phyloP scores from a whole-genome alignment of 2,797 vertebrate genomes.

The Potorous gilbertii region DNA sequence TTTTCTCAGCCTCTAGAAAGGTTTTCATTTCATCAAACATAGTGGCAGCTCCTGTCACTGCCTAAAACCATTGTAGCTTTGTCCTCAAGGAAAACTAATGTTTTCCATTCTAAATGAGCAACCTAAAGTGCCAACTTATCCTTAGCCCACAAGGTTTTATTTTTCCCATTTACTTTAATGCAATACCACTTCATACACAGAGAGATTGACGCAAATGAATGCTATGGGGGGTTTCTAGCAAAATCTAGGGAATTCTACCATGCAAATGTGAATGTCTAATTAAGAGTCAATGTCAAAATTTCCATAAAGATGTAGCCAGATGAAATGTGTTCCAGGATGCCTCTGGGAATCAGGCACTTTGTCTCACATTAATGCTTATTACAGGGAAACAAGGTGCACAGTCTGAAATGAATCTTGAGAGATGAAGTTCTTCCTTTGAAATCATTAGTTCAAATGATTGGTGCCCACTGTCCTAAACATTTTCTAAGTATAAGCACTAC shows the following conservation, averaged over 20 bases:
- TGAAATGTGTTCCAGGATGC: conserved; percentile 73
- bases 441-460: not conserved
- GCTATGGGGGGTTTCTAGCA: conserved; percentile 61
- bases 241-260: conserved; percentile 79
- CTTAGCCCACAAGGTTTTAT: conserved; percentile 55
- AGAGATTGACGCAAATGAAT: conserved; percentile 60
- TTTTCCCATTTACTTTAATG: conserved; percentile 33
- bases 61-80: conserved; percentile 56
- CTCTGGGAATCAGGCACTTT: conserved; percentile 70
- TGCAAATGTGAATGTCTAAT: conserved; percentile 79
- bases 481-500: conserved; percentile 42
- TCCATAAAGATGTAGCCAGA: conserved; percentile 78
- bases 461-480: conserved; percentile 43
- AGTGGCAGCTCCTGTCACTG: conserved; percentile 61
- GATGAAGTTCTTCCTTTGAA: conserved; percentile 51
- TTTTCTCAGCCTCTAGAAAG: conserved; percentile 60
- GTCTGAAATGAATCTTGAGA: conserved; percentile 66
- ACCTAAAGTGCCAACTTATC: conserved; percentile 60
- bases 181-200: conserved; percentile 54
- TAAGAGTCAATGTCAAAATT: conserved; percentile 81
- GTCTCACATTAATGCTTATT: conserved; percentile 74
- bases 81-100: conserved; percentile 41
- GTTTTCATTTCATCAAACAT: conserved; percentile 63
- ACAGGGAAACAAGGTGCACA: conserved; percentile 72
- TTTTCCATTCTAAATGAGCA: conserved; percentile 71